Evolutionary conservation across 2,888 invertebrate species (phyloP).

Genomic region (Protonemura montana): DNA sequence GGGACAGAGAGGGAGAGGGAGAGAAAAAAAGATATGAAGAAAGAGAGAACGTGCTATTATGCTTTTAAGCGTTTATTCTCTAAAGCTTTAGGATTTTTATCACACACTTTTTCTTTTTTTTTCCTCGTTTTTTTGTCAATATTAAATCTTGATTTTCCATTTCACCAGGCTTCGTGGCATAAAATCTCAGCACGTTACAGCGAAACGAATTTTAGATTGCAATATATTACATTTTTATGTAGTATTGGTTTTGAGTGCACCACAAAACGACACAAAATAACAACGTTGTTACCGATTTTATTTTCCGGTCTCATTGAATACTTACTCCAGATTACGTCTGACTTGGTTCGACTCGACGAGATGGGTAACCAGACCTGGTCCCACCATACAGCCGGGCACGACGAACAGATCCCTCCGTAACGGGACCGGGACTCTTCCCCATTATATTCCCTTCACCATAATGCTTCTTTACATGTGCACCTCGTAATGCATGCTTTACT

Average conservation of each 20-base stretch:
- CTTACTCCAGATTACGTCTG: background rate
- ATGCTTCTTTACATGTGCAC: background rate
- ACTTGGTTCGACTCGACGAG: background rate
- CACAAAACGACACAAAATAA: background rate
- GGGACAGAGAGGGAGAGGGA: background rate
- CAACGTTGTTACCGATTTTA: background rate
- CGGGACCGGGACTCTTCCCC: background rate
- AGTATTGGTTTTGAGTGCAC: conserved; percentile 9
- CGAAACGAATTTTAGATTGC: background rate
- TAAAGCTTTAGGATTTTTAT: background rate
- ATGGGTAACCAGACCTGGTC: background rate
- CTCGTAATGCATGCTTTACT: background rate
- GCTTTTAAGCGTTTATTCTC: background rate
- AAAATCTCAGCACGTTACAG: background rate
- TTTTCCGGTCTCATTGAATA: background rate
- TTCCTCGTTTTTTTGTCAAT: background rate
- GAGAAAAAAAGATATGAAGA: conserved; percentile 41
- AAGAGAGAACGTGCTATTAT: conserved; percentile 28
- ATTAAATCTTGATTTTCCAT: conserved; percentile 12
- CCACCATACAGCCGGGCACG: background rate
- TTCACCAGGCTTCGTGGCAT: background rate
- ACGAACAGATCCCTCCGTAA: background rate
- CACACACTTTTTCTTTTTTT: background rate
- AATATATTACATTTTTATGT: conserved; percentile 12
- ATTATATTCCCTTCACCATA: background rate